phyloP scores from a whole-genome alignment of 2,113 vertebrate genomes.

The Ptyas mucosa region DNA sequence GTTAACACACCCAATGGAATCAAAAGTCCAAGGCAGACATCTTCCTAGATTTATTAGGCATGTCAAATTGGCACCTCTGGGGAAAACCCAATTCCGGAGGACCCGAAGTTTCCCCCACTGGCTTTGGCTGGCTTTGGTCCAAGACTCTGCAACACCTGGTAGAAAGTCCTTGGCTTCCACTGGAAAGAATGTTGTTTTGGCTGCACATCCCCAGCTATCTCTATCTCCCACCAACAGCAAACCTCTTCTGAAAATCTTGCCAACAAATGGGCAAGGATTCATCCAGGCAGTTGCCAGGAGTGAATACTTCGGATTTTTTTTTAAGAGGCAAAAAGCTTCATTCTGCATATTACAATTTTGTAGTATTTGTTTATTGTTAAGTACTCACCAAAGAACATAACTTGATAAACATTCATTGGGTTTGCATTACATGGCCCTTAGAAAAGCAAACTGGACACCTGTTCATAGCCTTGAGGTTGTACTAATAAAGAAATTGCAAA shows the following conservation, averaged over 20 bases:
- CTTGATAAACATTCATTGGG: slow-evolving; percentile 27
- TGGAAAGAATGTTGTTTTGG: too few relatives aligned
- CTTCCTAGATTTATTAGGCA: too few relatives aligned
- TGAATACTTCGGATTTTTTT: not conserved
- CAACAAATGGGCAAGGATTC: not conserved
- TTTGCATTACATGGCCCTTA: slow-evolving; percentile 44
- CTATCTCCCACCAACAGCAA: not conserved
- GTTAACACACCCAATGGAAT: too few relatives aligned
- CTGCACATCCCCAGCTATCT: too few relatives aligned
- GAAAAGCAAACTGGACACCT: slow-evolving; percentile 36
- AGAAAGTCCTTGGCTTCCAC: too few relatives aligned
- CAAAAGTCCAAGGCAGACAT: too few relatives aligned
- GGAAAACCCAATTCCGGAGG: too few relatives aligned
- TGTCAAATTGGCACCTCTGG: too few relatives aligned
- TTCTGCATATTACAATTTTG: rapidly evolving
- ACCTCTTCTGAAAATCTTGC: not conserved
- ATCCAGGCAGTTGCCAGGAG: not conserved
- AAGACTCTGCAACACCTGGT: too few relatives aligned
- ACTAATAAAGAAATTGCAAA: slow-evolving; percentile 37
- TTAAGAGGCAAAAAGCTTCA: not conserved
- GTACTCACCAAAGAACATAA: not conserved
- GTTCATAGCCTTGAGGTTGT: slow-evolving; percentile 25
- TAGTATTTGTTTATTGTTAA: not conserved
- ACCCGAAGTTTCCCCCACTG: too few relatives aligned
- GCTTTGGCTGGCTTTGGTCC: too few relatives aligned